A percentile compares a stretch with the other conserved stretches of the same genome.
phyloP scores from a whole-genome alignment of 2,113 vertebrate genomes.

The Andinoacara biseriatus region DNA sequence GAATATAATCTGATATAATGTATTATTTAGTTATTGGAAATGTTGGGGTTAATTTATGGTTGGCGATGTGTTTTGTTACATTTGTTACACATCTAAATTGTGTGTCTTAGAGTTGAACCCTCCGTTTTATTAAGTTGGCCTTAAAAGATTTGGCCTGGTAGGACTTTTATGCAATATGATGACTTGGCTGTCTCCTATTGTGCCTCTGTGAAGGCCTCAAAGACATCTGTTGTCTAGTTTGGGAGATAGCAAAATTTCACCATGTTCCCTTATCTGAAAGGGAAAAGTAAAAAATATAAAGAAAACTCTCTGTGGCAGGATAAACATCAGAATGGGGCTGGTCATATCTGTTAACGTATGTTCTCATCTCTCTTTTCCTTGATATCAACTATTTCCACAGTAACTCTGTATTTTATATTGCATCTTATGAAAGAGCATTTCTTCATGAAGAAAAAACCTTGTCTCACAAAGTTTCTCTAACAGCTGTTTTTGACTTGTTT shows the following conservation, averaged over 20 bases:
- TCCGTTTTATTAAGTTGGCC: not conserved
- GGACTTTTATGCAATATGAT: not conserved
- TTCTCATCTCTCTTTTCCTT: not conserved
- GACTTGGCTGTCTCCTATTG: not conserved
- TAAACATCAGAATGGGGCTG: not conserved
- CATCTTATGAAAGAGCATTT: no score
- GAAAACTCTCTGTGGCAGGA: accelerated
- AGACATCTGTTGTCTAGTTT: not conserved
- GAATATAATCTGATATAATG: not conserved
- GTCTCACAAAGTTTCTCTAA: not conserved
- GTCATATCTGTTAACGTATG: not conserved
- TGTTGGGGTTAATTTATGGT: not conserved
- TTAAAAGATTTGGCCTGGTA: not conserved
- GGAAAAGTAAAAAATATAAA: not conserved
- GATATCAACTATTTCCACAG: not conserved
- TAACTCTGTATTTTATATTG: not conserved
- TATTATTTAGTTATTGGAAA: not conserved
- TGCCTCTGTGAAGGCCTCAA: not conserved
- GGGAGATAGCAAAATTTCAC: not conserved
- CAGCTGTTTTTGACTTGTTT: not conserved
- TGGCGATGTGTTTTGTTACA: no score
- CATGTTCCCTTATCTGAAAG: not conserved
- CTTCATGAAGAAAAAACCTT: no score
- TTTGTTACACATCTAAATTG: no score
- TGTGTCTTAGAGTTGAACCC: not conserved